phyloP scores from a whole-genome alignment of 1,140 invertebrate species.

The Drosophila quadrilineata region DNA sequence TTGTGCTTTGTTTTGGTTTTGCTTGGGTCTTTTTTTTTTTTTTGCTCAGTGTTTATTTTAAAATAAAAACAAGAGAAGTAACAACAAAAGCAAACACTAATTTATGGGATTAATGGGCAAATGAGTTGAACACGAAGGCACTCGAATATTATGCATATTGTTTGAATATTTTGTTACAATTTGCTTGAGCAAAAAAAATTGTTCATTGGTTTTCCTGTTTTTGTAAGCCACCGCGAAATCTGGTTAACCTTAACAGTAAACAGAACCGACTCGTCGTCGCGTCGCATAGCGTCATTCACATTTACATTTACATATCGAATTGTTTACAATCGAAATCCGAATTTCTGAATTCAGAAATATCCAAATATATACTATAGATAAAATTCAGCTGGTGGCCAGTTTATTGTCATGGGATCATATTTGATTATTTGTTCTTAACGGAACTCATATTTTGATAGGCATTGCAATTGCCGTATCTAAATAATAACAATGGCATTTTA shows the following conservation, averaged over 20 bases:
- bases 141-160: conserved; percentile 18
- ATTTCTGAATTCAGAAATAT: conserved; percentile 30
- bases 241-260: conserved; percentile 62
- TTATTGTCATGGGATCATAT: conserved; percentile 42
- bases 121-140: too few species aligned
- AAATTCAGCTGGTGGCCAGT: conserved; percentile 14
- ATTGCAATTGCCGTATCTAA: conserved; percentile 26
- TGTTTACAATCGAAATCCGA: conserved; percentile 30
- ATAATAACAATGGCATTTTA: conserved; percentile 10
- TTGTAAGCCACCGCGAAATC: conserved; percentile 44
- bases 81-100: conserved; percentile 31
- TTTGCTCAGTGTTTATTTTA: conserved; percentile 27
- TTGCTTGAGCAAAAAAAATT: conserved; percentile 45
- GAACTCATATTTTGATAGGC: conserved; percentile 20
- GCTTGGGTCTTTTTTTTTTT: conserved; percentile 21
- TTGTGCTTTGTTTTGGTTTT: conserved; percentile 7
- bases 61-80: conserved; percentile 18
- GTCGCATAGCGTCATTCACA: conserved; percentile 18
- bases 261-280: too few species aligned
- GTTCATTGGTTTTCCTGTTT: conserved; percentile 49
- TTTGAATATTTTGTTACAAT: conserved; percentile 62
- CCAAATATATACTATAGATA: too few species aligned
- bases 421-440: conserved; percentile 36
- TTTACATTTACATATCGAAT: conserved; percentile 32
- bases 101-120: conserved; percentile 41